Evolutionary conservation across 2,797 vertebrate genomes (phyloP).

Genomic region (Enteromius anoplus): DNA sequence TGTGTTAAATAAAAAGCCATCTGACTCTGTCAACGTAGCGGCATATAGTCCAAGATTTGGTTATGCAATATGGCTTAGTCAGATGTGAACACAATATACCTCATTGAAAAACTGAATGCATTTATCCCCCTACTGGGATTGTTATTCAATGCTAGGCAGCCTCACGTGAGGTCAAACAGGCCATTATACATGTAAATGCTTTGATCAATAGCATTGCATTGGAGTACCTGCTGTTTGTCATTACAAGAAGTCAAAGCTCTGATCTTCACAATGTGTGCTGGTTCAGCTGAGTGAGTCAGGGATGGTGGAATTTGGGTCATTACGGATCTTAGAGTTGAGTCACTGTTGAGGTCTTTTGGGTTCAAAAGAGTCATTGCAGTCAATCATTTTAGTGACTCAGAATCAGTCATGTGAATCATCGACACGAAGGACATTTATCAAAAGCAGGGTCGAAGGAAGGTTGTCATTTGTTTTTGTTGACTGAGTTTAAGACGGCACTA

Average conservation of each 20-base stretch:
- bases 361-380: slow-evolving; percentile 46
- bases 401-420: slow-evolving; percentile 43
- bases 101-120: slow-evolving; percentile 5
- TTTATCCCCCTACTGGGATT: not conserved
- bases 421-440: slow-evolving; percentile 20
- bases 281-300: slow-evolving; percentile 50
- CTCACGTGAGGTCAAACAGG: slow-evolving; percentile 11
- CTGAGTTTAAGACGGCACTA: not conserved
- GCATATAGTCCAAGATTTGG: not conserved
- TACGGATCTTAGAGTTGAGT: slow-evolving; percentile 46
- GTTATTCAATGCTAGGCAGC: not conserved
- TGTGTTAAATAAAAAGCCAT: not conserved
- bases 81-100: slow-evolving; percentile 8
- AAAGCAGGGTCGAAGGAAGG: slow-evolving; percentile 5
- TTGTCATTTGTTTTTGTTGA: not conserved
- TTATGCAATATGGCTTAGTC: slow-evolving; percentile 28
- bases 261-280: slow-evolving; percentile 41
- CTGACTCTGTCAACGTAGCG: not conserved
- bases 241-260: slow-evolving; percentile 41
- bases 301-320: slow-evolving; percentile 50
- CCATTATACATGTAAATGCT: slow-evolving; percentile 25
- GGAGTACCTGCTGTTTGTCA: slow-evolving; percentile 38
- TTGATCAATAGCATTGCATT: slow-evolving; percentile 43
- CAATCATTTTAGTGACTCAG: slow-evolving; percentile 45
- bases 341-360: slow-evolving; percentile 45